Percentiles rank a stretch among this genome's conserved stretches.
phyloP scores from a whole-genome alignment of 2,888 invertebrate genomes.

The Drosophila crucigera region DNA sequence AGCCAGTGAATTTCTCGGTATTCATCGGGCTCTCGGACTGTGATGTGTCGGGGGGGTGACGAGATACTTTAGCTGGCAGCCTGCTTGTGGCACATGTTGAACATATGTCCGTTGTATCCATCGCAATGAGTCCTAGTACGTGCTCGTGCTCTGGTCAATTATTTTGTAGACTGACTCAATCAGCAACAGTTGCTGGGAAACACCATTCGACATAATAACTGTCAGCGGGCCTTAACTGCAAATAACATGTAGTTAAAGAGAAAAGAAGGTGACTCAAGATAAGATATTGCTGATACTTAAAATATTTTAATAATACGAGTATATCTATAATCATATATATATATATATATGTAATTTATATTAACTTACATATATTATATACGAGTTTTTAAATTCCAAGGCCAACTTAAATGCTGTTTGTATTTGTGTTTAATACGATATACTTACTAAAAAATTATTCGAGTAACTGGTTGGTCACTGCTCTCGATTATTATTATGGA shows the following conservation, averaged over 20 bases:
- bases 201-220: conserved; percentile 33
- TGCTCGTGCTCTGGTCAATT: conserved; percentile 22
- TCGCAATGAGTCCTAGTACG: conserved; percentile 39
- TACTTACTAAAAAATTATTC: neutral
- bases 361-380: neutral
- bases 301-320: neutral
- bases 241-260: conserved; percentile 9
- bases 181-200: conserved; percentile 24
- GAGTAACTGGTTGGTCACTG: too few relatives aligned
- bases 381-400: neutral
- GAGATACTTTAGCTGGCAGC: conserved; percentile 28
- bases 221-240: conserved; percentile 20
- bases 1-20: conserved; percentile 41
- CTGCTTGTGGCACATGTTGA: conserved; percentile 42
- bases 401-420: neutral
- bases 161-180: conserved; percentile 24
- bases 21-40: neutral
- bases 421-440: neutral
- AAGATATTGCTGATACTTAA: neutral
- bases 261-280: conserved; percentile 9
- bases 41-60: neutral
- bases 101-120: conserved; percentile 43
- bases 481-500: neutral
- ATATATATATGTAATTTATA: neutral
- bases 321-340: neutral